Percentiles rank a stretch among this genome's conserved stretches.
Evolutionary conservation across 2,888 invertebrate genomes (phyloP).

Genomic region (Drosophila recens): DNA sequence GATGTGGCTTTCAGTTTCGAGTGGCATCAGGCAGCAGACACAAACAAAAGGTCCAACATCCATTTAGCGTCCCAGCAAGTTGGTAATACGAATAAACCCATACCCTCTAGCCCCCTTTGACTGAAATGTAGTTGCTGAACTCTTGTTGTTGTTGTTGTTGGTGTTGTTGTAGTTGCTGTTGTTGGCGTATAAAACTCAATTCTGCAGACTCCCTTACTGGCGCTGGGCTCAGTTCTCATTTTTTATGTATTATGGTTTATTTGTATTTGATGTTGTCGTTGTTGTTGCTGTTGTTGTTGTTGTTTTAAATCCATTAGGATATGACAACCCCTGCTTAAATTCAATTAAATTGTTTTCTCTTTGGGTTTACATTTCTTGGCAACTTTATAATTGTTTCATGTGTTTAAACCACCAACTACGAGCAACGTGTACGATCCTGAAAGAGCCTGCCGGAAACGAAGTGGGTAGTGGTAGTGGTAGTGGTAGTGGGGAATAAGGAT

Average conservation of each 20-base stretch:
- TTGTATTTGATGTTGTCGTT: constrained; percentile 62
- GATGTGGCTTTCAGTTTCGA: constrained; percentile 24
- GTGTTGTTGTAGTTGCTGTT: constrained; percentile 10
- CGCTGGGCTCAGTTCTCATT: constrained; percentile 35
- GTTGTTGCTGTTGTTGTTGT: constrained; percentile 55
- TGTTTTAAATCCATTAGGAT: constrained; percentile 80
- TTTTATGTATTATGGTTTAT: constrained; percentile 65
- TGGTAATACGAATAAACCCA: constrained; percentile 19
- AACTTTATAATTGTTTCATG: constrained; percentile 81
- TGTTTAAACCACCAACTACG: constrained; percentile 76
- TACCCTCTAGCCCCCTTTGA: background rate
- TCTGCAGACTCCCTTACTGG: constrained; percentile 3
- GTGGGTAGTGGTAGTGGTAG: background rate
- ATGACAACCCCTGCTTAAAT: constrained; percentile 81
- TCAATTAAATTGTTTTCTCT: constrained; percentile 81
- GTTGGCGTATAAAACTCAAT: constrained; percentile 19
- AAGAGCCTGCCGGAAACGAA: constrained; percentile 13
- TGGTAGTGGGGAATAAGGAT: background rate
- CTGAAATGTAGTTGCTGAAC: background rate
- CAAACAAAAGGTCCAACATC: constrained; percentile 44
- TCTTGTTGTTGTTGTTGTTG: constrained; percentile 5
- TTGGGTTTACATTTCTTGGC: constrained; percentile 78
- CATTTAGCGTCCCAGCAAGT: constrained; percentile 48
- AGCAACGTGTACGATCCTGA: constrained; percentile 32
- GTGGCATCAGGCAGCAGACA: constrained; percentile 12